Evolutionary conservation across 1,140 invertebrate genomes (phyloP), one percentile per base, ranked within the genome.

Genomic region (Dendroctonus ponderosae): DNA sequence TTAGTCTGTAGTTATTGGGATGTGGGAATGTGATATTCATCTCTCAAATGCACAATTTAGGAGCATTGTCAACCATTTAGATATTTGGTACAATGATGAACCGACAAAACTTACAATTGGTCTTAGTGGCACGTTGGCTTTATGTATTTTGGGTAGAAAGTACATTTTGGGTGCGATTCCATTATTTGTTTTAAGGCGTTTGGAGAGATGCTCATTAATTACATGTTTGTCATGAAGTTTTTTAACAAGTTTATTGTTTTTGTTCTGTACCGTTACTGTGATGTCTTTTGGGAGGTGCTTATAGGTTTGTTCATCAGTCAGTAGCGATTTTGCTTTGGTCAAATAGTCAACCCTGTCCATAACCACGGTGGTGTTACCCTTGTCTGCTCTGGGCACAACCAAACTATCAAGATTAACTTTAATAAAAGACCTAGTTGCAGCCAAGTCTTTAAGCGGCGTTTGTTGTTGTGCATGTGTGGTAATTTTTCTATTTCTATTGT

Each of bases 61-160:
- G 43, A 44, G 7, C 43, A n/a, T 7, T 44, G 43, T n/a, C 7
- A 7, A 44, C 7, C 7, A 44, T n/a, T 44, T 44, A 7, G 43
- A 7, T 7, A 44, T 7, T 7, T 7, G n/a, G 43, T 44, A 44
- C 43, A 44, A 44, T 7, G 43, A n/a, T 7, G 43, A 44, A 7
- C 43, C 7, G 7, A 44, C n/a, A n/a, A 44, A 44, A n/a, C 7
- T 7, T 7, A 44, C 43, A 44, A 44, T 44, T n/a, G 43, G 43
- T 44, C 43, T 7, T 44, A 44, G n/a, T 44, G 43, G 43, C n/a
- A n/a, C n/a, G 43, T 44, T 44, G 43, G 7, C 43, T n/a, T 44
- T 44, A n/a, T 44, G 43, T 7, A 44, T n/a, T 44, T 44, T 44
- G 43, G 43, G 43, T n/a, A 44, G n/a, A 44, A 44, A 44, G n/a